Evolutionary conservation across 2,888 invertebrate species (phyloP), one percentile per base, ranked within the genome.

Genomic region (Drosophila bunnanda): DNA sequence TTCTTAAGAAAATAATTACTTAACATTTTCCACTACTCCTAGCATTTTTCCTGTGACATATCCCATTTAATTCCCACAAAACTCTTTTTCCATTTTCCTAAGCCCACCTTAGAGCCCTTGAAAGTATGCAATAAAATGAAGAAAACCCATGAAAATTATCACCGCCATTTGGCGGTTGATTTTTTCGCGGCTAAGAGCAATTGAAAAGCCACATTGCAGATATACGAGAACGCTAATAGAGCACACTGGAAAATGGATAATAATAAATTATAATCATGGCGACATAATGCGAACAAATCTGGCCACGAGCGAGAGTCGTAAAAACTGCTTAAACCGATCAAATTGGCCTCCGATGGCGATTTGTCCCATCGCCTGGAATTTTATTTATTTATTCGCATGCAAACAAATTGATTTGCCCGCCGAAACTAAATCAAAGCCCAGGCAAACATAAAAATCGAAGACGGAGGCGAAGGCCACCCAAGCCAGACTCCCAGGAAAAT

Each of bases 261-360:
- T 75, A 65, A 81, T 85, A 83, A 84, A 84, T 84, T 84, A 80
- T 84, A 80, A 87, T 87, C 77, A 84, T 73, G 76, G 52, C 73
- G 77, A 73, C 77, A 80, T 86, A 83, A 83, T 80, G 79, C 87
- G 74, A 70, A 76, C 65, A 82, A 86, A 83, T 71, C 79, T 78
- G 58, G 70, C 80, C 80, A 85, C 84, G 80, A 82, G 82, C 82
- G 61, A 59, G 82, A 70, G 83, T 80, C 76, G 67, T 85, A 82
- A 85, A 83, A 85, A 70, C 71, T 65, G 72, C 82, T 80, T 82
- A 72, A 88, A 79, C 82, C 84, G 78, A 85, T 88, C 78, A 78
- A 85, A 88, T 81, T 81, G 85, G 83, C 81, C 79, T 85, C 73
- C 79, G 80, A 83, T 80, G 75, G 81, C 85, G 85, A 85, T 88